Conservation (phyloP, 2,888 invertebrate species). For the Sycophila texana region DNA sequence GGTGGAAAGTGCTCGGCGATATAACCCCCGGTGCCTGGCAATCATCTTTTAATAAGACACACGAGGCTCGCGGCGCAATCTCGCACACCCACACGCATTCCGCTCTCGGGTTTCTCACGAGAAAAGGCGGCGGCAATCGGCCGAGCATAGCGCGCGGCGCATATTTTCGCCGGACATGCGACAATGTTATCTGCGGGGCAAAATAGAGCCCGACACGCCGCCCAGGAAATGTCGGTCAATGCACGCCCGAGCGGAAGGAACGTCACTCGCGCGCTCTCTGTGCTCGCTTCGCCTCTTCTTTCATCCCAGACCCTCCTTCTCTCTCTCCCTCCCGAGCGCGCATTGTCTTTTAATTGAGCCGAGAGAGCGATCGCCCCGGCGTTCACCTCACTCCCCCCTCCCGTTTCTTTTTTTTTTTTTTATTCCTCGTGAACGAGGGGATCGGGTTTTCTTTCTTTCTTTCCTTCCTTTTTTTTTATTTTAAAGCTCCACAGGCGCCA, state of each 20-base stretch:
- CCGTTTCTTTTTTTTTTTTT: no score
- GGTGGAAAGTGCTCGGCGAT: no score
- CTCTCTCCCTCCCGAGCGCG: slow-evolving; percentile 16
- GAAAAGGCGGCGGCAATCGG: background rate
- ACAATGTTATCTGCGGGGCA: slow-evolving; percentile 51
- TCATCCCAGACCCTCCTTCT: slow-evolving; percentile 29
- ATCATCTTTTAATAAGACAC: slow-evolving; percentile 2
- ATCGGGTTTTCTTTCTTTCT: no score
- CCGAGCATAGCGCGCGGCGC: background rate
- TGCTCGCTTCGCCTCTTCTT: slow-evolving; percentile 16
- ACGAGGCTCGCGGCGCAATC: slow-evolving; percentile 12
- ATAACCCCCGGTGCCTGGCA: background rate
- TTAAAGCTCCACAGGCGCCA: background rate
- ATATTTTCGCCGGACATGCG: slow-evolving; percentile 31
- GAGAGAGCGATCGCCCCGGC: background rate
- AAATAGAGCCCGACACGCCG: slow-evolving; percentile 54
- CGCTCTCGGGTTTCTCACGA: slow-evolving; percentile 48
- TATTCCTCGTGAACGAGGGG: no score
- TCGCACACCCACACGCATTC: slow-evolving; percentile 27
- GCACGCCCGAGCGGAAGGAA: slow-evolving; percentile 50
- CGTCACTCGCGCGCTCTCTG: slow-evolving; percentile 36
- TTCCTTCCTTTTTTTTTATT: no score
- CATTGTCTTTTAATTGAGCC: slow-evolving; percentile 40
- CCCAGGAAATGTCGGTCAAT: slow-evolving; percentile 56
- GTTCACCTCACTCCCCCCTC: no score